Evolutionary conservation across 2,797 vertebrate species (phyloP), one percentile per base, ranked within the genome.

Genomic region (Anguilla obscura): DNA sequence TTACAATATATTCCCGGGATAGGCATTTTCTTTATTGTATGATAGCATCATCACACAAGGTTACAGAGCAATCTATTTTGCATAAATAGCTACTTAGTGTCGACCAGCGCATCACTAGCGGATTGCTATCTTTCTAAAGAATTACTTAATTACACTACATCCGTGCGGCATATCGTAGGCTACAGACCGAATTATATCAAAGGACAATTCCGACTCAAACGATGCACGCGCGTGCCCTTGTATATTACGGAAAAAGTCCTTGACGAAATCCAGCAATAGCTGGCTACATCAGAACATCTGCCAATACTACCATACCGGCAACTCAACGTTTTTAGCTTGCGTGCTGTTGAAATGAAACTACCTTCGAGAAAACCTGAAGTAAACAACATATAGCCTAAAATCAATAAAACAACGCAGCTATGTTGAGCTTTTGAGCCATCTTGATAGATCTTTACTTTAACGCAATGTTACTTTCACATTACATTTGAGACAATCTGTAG

Each of bases 231-330:
- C 52, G n/a, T 56, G 86, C 45, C 79, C 80, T 87, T 71, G n/a
- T 69, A 83, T 54, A 69, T 6, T 27, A 69, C 16, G 79, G 45
- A 40, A 84, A 54, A 84, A 69, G 54, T 82, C 33, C 7, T n/a
- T 82, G 79, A 82, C 50, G 79, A 30, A 84, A 84, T n/a, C 14
- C 50, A 84, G 83, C 83, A 58, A 27, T 50, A 84, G 83, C 5
- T n/a, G 52, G 45, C 79, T 82, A 48, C 79, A 56, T 56, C 14
- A 56, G 83, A 33, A 45, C 18, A 82, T 14, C 27, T 5, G n/a
- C 50, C n/a, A 30, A 18, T 36, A 56, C 21, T 14, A 8, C 24
- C 50, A 56, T 3, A 56, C 54, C 71, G 27, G 82, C 52, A 84
- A 56, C 52, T 84, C 18, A 84, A 54, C 16, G 10, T 52, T 3